Evolutionary conservation across 2,113 vertebrate genomes (phyloP).

Genomic region (Opisthocomus hoazin): DNA sequence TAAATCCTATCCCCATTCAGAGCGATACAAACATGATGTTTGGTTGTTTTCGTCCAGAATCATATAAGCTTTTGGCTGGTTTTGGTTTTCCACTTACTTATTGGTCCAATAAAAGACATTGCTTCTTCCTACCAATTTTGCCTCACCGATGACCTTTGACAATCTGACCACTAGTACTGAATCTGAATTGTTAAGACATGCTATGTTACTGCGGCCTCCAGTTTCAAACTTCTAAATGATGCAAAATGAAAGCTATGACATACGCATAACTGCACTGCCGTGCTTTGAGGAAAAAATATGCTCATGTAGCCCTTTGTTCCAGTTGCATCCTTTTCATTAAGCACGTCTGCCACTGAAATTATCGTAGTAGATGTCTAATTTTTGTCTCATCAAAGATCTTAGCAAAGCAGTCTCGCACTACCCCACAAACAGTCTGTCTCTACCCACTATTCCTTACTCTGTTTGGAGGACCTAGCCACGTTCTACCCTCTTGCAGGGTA

Average conservation of each 20-base stretch:
- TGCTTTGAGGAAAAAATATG: background rate
- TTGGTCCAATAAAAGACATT: background rate
- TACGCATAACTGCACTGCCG: background rate
- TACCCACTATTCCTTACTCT: background rate
- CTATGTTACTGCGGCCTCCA: background rate
- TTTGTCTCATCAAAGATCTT: background rate
- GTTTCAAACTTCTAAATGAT: background rate
- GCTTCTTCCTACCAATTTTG: background rate
- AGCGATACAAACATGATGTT: background rate
- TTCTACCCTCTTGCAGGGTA: background rate
- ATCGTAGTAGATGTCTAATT: background rate
- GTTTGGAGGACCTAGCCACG: fast-evolving
- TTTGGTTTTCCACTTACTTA: background rate
- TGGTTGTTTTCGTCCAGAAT: background rate
- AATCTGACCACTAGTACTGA: background rate
- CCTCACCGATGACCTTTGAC: background rate
- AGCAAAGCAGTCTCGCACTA: background rate
- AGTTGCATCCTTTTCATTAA: background rate
- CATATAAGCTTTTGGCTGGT: background rate
- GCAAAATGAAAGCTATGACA: background rate
- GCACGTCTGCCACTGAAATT: background rate
- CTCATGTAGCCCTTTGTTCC: background rate
- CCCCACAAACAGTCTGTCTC: background rate
- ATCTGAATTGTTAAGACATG: background rate
- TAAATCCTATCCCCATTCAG: background rate